Percentiles rank a stretch among this genome's conserved stretches.
phyloP scores from a whole-genome alignment of 2,113 vertebrate genomes.

The Glaucidium brasilianum region DNA sequence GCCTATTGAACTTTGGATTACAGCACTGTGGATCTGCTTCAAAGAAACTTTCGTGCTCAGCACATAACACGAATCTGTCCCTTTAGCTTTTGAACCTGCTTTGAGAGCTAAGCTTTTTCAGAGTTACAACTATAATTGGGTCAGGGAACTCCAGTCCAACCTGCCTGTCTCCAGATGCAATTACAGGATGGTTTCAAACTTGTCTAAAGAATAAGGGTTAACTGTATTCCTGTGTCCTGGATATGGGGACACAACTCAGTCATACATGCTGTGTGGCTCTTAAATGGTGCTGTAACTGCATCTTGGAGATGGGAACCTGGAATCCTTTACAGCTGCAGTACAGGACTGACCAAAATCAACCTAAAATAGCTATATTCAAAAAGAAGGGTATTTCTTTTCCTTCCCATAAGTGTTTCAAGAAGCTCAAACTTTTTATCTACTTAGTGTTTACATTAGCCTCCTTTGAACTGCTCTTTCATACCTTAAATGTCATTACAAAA shows the following conservation, averaged over 20 bases:
- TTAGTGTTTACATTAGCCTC: neutral
- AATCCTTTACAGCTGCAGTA: neutral
- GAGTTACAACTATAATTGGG: neutral
- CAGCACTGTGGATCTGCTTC: neutral
- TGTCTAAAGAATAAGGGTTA: neutral
- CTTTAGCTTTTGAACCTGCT: slow-evolving; percentile 30
- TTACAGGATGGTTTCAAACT: neutral
- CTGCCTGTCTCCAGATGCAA: neutral
- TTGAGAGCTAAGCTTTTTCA: neutral
- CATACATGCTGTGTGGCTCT: neutral
- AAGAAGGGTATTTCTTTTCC: neutral
- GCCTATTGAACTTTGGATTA: neutral
- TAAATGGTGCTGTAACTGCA: neutral
- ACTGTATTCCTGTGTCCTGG: neutral
- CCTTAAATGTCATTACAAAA: neutral
- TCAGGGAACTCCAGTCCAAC: neutral
- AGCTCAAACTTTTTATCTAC: neutral
- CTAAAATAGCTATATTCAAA: neutral
- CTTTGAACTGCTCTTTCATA: slow-evolving; percentile 16
- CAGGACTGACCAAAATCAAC: neutral
- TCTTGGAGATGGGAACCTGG: neutral
- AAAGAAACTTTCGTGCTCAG: neutral
- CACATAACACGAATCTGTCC: neutral
- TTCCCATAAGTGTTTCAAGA: neutral
- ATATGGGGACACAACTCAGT: neutral